These are phyloP conservation scores for Chymomyza fuscimana DNA, from an alignment of 2,888 invertebrate species.

Conservation along the genomic window DNA sequence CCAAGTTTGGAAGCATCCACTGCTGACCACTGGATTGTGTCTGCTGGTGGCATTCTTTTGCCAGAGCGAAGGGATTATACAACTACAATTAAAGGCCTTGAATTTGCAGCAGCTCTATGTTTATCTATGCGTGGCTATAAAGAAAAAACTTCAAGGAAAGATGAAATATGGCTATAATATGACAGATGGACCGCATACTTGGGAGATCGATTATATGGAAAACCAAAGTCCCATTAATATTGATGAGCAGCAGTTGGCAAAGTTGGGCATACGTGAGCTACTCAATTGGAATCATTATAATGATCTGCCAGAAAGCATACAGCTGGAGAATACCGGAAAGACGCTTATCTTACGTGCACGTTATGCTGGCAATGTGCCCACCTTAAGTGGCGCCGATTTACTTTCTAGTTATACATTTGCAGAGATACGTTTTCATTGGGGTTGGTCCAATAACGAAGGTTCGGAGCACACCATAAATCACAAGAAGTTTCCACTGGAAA, in stretches of 20 bases:
- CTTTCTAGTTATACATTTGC: constrained; percentile 81
- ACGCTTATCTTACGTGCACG: constrained; percentile 74
- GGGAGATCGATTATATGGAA: constrained; percentile 70
- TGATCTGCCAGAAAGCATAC: constrained; percentile 80
- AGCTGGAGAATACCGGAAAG: constrained; percentile 81
- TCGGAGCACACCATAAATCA: constrained; percentile 83
- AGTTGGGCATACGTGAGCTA: constrained; percentile 76
- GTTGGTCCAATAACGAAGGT: constrained; percentile 82
- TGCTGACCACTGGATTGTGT: constrained; percentile 54
- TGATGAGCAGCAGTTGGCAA: constrained; percentile 60
- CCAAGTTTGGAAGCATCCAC: constrained; percentile 64
- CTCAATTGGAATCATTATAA: constrained; percentile 81
- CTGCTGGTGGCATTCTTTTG: constrained; percentile 52
- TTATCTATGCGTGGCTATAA: background rate
- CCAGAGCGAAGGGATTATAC: constrained; percentile 45
- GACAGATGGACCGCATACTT: constrained; percentile 78
- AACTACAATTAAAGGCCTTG: background rate
- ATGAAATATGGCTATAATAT: constrained; percentile 34
- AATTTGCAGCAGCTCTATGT: constrained; percentile 4
- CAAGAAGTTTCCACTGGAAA: constrained; percentile 82
- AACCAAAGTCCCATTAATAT: constrained; percentile 81
- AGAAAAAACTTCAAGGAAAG: background rate
- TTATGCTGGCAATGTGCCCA: constrained; percentile 74
- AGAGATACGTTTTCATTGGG: constrained; percentile 83
- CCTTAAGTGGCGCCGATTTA: constrained; percentile 81